Evolutionary conservation across 2,797 vertebrate species (phyloP).

Genomic region (Tangara arthus): DNA sequence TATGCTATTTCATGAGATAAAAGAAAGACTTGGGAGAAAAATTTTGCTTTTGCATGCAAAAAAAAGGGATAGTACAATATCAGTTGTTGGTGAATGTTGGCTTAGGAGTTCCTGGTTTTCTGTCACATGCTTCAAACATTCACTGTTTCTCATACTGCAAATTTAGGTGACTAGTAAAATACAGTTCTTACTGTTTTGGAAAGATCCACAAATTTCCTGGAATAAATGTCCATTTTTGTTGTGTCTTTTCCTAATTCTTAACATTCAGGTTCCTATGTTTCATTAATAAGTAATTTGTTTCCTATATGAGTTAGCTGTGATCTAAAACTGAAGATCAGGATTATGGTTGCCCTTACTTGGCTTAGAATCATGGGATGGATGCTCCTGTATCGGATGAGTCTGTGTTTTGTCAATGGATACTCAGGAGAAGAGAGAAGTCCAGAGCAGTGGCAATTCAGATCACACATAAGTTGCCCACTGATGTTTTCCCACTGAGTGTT

Average conservation of each 20-base stretch:
- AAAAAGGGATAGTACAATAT: neutral
- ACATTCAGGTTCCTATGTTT: neutral
- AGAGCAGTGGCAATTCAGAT: neutral
- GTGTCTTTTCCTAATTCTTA: neutral
- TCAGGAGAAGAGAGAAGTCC: neutral
- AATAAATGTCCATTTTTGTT: neutral
- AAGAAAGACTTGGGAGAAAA: neutral
- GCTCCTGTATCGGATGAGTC: neutral
- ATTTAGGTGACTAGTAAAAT: constrained; percentile 4
- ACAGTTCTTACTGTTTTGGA: neutral
- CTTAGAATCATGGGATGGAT: neutral
- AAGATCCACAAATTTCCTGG: neutral
- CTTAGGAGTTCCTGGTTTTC: neutral
- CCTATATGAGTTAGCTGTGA: neutral
- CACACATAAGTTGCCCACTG: neutral
- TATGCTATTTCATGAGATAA: neutral
- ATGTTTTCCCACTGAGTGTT: neutral
- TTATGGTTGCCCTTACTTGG: neutral
- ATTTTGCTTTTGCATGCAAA: neutral
- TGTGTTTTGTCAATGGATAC: neutral
- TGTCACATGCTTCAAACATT: neutral
- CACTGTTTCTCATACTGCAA: neutral
- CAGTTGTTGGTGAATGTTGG: neutral
- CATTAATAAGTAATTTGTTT: neutral
- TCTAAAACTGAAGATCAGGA: neutral